Evolutionary conservation across 2,797 vertebrate genomes (phyloP).

Genomic region (Selene dorsalis): DNA sequence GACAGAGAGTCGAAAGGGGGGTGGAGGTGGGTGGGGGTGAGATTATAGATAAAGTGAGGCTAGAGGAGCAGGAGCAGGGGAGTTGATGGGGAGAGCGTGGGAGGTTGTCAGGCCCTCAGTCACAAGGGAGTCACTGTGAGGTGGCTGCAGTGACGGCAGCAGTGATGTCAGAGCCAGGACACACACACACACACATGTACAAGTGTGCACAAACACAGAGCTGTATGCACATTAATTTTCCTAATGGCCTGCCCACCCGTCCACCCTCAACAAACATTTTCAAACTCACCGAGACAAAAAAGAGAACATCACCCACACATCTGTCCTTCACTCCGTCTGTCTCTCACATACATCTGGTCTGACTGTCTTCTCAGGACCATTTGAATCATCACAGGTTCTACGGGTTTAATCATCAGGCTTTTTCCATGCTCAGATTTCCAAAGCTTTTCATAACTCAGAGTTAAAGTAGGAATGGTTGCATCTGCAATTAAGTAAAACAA

Average conservation of each 20-base stretch:
- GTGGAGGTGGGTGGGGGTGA: background rate
- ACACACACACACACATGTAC: conserved; percentile 26
- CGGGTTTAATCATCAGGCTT: conserved; percentile 4
- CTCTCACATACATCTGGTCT: conserved; percentile 13
- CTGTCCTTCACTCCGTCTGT: conserved; percentile 29
- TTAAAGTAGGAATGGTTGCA: background rate
- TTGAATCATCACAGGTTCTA: conserved; percentile 3
- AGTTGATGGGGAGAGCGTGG: conserved; percentile 69
- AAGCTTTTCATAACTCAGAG: conserved; percentile 5
- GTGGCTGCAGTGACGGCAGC: conserved; percentile 81
- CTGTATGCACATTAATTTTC: conserved; percentile 64
- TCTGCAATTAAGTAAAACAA: conserved; percentile 22
- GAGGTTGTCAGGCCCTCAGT: conserved; percentile 80
- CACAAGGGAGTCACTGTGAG: conserved; percentile 80
- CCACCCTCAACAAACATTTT: conserved; percentile 62
- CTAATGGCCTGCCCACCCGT: conserved; percentile 71
- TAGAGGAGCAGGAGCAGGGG: conserved; percentile 47
- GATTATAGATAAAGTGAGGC: conserved; percentile 45
- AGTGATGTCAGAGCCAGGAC: conserved; percentile 73
- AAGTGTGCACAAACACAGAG: conserved; percentile 33
- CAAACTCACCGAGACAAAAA: conserved; percentile 61
- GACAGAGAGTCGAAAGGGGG: background rate
- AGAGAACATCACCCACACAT: conserved; percentile 64
- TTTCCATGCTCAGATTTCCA: conserved; percentile 2
- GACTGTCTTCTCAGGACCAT: background rate